These are phyloP conservation scores for Sepioteuthis lessoniana DNA, from an alignment of 2,888 invertebrate genomes.

Conservation along the genomic window DNA sequence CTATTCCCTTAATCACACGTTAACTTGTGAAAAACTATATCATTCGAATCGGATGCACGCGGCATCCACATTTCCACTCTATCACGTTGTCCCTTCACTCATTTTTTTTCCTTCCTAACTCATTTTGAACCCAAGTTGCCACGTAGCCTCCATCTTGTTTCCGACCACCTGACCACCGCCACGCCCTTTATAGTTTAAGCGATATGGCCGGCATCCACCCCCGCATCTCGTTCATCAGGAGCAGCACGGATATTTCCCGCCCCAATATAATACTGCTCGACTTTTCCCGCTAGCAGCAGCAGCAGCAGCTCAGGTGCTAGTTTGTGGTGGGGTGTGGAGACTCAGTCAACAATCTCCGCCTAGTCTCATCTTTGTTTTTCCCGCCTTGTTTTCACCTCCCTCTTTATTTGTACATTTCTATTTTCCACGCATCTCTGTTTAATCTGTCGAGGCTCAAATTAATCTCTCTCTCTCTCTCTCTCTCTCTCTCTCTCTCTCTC, in stretches of 20 bases:
- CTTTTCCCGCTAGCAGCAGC: background rate
- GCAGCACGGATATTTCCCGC: background rate
- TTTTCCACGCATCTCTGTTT: background rate
- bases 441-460: no score
- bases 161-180: background rate
- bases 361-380: background rate
- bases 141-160: background rate
- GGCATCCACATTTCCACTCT: no score
- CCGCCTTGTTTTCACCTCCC: background rate
- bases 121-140: background rate
- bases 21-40: no score
- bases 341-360: background rate
- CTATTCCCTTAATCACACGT: no score
- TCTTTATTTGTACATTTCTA: background rate
- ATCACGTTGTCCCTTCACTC: no score
- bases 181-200: background rate
- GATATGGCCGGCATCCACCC: background rate
- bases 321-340: background rate
- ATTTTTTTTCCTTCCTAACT: background rate
- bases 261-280: background rate
- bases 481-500: background rate
- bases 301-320: background rate
- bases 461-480: background rate
- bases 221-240: background rate
- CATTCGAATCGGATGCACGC: no score